Evolutionary conservation across 2,113 vertebrate genomes (phyloP), one percentile per base, ranked within the genome.

Genomic region (Chauna torquata): DNA sequence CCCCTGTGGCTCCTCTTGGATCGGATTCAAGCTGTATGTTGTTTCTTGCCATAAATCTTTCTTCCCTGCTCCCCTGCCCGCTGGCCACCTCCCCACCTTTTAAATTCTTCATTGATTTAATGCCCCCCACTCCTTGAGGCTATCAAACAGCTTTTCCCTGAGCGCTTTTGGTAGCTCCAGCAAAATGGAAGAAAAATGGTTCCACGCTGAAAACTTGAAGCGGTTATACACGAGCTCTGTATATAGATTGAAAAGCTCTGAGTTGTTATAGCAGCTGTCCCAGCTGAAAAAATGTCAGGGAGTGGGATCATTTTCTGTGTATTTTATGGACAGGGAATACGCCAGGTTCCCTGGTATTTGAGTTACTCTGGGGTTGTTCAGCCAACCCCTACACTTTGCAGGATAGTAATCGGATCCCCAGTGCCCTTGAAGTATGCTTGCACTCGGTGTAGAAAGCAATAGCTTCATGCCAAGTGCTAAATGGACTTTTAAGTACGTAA

Each of bases 251-350:
- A 97, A 98, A 96, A 94, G 94, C 93, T 97, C 89, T 81, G 90
- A 96, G 96, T 82, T 98, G 95, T 97, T 97, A 97, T 59, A 98
- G 96, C 96, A 98, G 96, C 97, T 98, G 96, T 96, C 97, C 94
- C 96, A 97, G 97, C 96, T 97, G 97, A 98, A 97, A 98, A 97
- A 97, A 98, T 95, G 95, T 97, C 92, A 96, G 95, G 82, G 92
- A 98, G 88, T 82, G 92, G 94, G 96, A 98, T 98, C 86, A 0
- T 96, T 98, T 98, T 98, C 96, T 97, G 69, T 97, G 95, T 96
- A 96, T 97, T 97, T 98, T 98, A 97, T 97, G 96, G 96, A 95
- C 86, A 96, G 34, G 91, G 96, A 97, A 90, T 76, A 96, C 91
- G 96, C 97, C 96, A 97, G 97, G 88, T 97, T 97, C 59, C 40